Percentiles rank a stretch among this genome's conserved stretches.
These are phyloP conservation scores for Hesperophylax magnus DNA, from an alignment of 1,140 invertebrate species.

Conservation along the genomic window DNA sequence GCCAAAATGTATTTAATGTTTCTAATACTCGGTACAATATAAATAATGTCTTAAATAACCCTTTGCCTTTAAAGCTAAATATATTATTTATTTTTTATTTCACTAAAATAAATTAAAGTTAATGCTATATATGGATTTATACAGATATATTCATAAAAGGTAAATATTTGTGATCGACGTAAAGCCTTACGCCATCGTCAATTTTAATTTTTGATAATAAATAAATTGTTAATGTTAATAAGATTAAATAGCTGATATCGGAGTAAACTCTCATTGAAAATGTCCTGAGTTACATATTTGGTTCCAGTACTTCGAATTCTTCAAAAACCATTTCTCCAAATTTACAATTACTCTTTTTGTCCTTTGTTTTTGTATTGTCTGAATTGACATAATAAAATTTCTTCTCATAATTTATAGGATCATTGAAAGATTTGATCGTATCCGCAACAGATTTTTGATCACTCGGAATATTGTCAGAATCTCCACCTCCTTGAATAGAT, in stretches of 20 bases:
- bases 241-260: too few species aligned
- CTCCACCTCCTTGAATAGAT: too few species aligned
- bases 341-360: conserved; percentile 68
- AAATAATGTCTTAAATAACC: conserved; percentile 19
- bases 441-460: conserved; percentile 51
- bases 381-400: conserved; percentile 69
- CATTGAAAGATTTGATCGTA: conserved; percentile 56
- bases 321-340: conserved; percentile 88
- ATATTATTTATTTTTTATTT: neutral
- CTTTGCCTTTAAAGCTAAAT: conserved; percentile 10
- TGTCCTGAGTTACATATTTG: conserved; percentile 8
- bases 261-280: too few species aligned
- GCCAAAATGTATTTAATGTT: conserved; percentile 14
- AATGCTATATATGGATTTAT: neutral
- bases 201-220: too few species aligned
- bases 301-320: conserved; percentile 81
- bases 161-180: too few species aligned
- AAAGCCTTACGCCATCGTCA: too few species aligned
- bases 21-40: conserved; percentile 6
- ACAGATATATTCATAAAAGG: too few species aligned
- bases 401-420: conserved; percentile 65
- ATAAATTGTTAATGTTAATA: too few species aligned
- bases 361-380: conserved; percentile 50
- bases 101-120: conserved; percentile 8
- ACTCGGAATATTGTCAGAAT: neutral